Conservation (phyloP, 2,888 invertebrate genomes). For the Drosophila vallismaia region DNA sequence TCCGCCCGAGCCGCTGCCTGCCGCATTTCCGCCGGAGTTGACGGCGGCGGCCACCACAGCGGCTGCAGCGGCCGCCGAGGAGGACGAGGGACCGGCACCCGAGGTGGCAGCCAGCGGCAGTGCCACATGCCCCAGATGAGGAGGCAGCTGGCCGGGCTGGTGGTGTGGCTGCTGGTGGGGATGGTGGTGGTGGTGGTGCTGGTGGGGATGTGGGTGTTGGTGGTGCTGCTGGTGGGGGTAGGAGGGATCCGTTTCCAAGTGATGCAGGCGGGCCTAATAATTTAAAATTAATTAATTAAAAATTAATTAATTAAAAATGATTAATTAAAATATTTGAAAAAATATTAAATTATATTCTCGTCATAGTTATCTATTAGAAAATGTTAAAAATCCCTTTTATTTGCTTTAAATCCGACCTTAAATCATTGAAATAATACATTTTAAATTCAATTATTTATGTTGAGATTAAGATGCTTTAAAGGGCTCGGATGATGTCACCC, state of each 20-base stretch:
- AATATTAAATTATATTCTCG: too few relatives aligned
- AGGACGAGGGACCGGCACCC: constrained; percentile 58
- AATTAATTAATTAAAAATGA: too few relatives aligned
- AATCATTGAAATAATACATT: too few relatives aligned
- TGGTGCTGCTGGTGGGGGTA: constrained; percentile 83
- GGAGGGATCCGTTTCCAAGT: constrained; percentile 83
- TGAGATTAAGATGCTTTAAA: too few relatives aligned
- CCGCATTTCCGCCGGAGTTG: constrained; percentile 19
- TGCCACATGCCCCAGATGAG: constrained; percentile 69
- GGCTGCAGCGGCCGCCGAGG: constrained; percentile 65
- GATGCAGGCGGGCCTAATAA: constrained; percentile 80
- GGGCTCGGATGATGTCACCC: too few relatives aligned
- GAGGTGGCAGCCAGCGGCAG: constrained; percentile 69
- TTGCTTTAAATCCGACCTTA: too few relatives aligned
- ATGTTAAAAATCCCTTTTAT: too few relatives aligned
- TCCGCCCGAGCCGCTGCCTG: neutral
- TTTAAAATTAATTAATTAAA: too few relatives aligned
- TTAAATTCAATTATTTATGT: too few relatives aligned
- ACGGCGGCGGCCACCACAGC: constrained; percentile 59
- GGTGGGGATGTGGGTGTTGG: constrained; percentile 83
- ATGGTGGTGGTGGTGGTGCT: constrained; percentile 74
- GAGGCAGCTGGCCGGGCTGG: constrained; percentile 50
- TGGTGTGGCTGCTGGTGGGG: constrained; percentile 74
- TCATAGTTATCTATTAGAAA: too few relatives aligned
- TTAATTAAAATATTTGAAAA: too few relatives aligned